These are phyloP conservation scores for Ophion obscuratus DNA, from an alignment of 2,888 invertebrate species.

Conservation along the genomic window DNA sequence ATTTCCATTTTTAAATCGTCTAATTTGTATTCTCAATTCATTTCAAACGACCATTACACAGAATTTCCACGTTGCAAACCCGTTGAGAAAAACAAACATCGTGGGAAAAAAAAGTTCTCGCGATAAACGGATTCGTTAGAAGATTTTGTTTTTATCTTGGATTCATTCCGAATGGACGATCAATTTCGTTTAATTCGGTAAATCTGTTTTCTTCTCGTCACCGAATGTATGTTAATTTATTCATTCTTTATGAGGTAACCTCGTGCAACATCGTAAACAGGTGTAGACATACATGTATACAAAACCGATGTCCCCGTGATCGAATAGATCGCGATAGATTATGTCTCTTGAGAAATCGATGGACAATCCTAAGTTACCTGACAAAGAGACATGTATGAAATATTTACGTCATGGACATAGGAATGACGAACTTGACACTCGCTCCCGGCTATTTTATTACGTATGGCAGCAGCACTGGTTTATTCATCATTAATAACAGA, in stretches of 20 bases:
- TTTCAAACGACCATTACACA: not conserved
- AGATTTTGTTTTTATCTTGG: not conserved
- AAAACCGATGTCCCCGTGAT: not conserved
- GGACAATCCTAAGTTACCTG: conserved; percentile 17
- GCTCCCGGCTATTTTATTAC: conserved; percentile 7
- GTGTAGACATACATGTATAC: not conserved
- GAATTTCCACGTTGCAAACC: not conserved
- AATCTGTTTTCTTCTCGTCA: conserved; percentile 14
- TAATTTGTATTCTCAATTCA: conserved; percentile 5
- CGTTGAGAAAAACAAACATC: not conserved
- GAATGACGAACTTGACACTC: conserved; percentile 46
- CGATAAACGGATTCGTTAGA: not conserved
- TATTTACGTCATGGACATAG: conserved; percentile 9
- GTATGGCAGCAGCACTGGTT: not conserved
- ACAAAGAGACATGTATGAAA: conserved; percentile 34
- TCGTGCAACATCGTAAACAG: conserved; percentile 19
- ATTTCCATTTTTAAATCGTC: not conserved
- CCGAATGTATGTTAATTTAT: conserved; percentile 29
- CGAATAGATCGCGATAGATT: conserved; percentile 12
- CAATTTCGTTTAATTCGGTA: not conserved
- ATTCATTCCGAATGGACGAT: not conserved
- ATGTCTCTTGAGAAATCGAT: conserved; percentile 2
- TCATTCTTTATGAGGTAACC: conserved; percentile 16
- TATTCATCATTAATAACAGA: not conserved
- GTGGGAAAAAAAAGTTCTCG: not conserved